Percentiles rank a stretch among this genome's conserved stretches.
Evolutionary conservation across 2,797 vertebrate species (phyloP).

Genomic region (Ciconia nigra): DNA sequence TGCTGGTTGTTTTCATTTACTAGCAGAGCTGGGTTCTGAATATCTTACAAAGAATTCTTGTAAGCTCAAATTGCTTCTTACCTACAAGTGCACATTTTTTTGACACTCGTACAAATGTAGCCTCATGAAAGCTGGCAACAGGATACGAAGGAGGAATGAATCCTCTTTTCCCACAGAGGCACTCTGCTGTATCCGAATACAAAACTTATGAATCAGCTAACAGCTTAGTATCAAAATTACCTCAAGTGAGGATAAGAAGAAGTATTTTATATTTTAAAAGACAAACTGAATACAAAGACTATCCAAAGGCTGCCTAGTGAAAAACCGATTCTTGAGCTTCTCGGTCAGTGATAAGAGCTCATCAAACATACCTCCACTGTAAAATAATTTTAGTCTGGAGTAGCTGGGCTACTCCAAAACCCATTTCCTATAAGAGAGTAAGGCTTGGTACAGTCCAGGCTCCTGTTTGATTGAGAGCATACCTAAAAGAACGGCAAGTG

Average conservation of each 20-base stretch:
- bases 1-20: neutral
- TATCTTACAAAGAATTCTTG: neutral
- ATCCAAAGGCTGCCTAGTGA: neutral
- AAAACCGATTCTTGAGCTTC: neutral
- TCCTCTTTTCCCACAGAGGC: neutral
- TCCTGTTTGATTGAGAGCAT: neutral
- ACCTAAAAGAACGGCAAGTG: accelerated
- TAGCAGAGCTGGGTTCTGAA: neutral
- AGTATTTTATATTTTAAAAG: neutral
- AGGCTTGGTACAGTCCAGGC: neutral
- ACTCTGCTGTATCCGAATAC: neutral
- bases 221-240: neutral
- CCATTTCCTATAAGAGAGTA: neutral
- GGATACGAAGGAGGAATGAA: neutral
- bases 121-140: neutral
- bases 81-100: neutral
- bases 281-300: neutral
- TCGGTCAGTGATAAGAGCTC: neutral
- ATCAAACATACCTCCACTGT: neutral
- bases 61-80: neutral
- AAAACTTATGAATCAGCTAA: neutral
- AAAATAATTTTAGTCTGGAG: neutral
- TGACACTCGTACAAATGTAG: neutral
- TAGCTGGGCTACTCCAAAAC: neutral
- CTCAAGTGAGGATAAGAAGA: neutral